These are phyloP conservation scores for Anarhynchus alexandrinus DNA, from an alignment of 2,113 vertebrate species.

Conservation along the genomic window DNA sequence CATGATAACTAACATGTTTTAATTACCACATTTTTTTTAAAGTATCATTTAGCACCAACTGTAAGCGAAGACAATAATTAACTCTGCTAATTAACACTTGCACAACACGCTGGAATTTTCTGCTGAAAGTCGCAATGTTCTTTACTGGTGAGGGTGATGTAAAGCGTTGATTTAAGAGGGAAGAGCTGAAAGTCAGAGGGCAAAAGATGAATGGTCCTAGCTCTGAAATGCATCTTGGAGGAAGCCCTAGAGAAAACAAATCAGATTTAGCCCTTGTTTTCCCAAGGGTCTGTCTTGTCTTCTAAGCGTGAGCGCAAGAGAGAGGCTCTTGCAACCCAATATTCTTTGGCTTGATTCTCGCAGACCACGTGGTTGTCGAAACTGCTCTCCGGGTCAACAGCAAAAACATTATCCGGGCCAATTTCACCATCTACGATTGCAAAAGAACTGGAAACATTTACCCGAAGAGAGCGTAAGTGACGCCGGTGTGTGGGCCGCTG, in stretches of 20 bases:
- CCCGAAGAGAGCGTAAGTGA: conserved; percentile 85
- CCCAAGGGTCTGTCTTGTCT: conserved; percentile 30
- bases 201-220: neutral
- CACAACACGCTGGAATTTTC: neutral
- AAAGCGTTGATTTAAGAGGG: neutral
- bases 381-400: conserved; percentile 86
- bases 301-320: neutral
- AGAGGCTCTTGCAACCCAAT: conserved; percentile 51
- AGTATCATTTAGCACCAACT: conserved; percentile 26
- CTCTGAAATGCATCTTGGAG: neutral
- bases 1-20: conserved; percentile 38
- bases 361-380: conserved; percentile 87
- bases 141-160: neutral
- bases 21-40: conserved; percentile 21
- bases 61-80: conserved; percentile 15
- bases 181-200: conserved; percentile 3
- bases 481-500: accelerated
- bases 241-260: conserved; percentile 25
- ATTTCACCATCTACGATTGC: conserved; percentile 93
- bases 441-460: conserved; percentile 83
- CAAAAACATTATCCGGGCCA: conserved; percentile 84
- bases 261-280: conserved; percentile 22
- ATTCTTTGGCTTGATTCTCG: conserved; percentile 58
- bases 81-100: conserved; percentile 51
- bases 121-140: neutral